Base-by-base conservation (phyloP, 2,888 invertebrate species). In the Dione vanillae region DNA sequence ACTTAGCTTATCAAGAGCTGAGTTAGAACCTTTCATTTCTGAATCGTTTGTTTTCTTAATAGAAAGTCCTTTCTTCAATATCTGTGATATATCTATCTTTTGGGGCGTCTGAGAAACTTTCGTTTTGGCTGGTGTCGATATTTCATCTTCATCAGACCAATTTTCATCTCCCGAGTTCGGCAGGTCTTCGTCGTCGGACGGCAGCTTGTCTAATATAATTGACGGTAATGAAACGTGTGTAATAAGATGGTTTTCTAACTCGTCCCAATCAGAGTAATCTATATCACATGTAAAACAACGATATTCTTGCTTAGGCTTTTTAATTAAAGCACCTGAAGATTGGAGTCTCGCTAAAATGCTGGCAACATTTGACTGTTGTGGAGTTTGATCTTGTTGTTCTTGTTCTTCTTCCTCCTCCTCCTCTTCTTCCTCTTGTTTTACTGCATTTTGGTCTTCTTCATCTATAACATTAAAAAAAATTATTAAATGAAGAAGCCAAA, bases 181-280 rank as follows among this genome's bases (percentile, higher is more conserved):
- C 52, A 79, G 80, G 70, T 90, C 89, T 89, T 94, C 87, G 84
- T 90, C 90, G 93, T 94, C 87, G 82, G 94, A 94, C 75, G 93
- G 92, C 82, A 94, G 88, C 79, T 89, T 92, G 78, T 91, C 87
- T 74, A 95, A 76, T 54, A 91, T 82, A 69, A 95, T 85, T 0
- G 83, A 85, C 56, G 95, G 95, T 78, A 94, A 88, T 9, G 92
- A 93, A 56, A 95, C 94, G 88, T 95, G 95, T 66, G 91, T 89
- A 43, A 94, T 86, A 12, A 95, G 85, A 82, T 95, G 95, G 14
- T 87, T 86, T 76, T 94, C 88, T 72, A 94, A 80, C 16, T 89
- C 91, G 52, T 86, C 85, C 85, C 91, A 91, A 75, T 86, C 82
- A 12, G 82, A 82, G 79, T 93, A 95, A 69, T 92, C 91, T 70